A percentile compares a stretch with the other conserved stretches of the same genome.
Conservation (phyloP, 2,888 invertebrate species). For the Drepanosiphum platanoidis region DNA sequence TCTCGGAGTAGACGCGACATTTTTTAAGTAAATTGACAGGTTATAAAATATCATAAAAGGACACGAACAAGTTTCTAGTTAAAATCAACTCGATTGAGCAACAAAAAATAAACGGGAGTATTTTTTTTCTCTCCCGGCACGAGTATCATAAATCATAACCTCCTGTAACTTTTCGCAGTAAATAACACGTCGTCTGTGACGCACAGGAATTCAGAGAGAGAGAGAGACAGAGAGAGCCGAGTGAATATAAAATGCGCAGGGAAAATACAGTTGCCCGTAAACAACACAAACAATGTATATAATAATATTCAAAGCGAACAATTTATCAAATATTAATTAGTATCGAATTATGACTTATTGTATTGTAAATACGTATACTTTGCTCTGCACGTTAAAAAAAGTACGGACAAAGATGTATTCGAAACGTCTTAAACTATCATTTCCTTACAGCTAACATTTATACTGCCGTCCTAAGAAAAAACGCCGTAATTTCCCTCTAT, state of each 20-base stretch:
- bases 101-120: neutral
- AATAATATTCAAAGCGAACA: neutral
- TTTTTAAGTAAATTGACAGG: slow-evolving; percentile 37
- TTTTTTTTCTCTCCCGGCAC: neutral
- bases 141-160: slow-evolving; percentile 29
- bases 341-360: no score
- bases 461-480: no score
- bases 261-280: neutral
- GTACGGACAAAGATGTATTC: no score
- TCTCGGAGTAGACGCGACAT: neutral
- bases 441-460: no score
- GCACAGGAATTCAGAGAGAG: neutral
- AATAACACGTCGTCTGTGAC: slow-evolving; percentile 32
- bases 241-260: neutral
- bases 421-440: no score
- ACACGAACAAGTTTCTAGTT: slow-evolving; percentile 1
- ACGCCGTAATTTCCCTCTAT: no score
- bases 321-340: neutral
- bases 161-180: slow-evolving; percentile 19
- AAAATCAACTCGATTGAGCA: slow-evolving; percentile 27
- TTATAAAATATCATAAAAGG: slow-evolving; percentile 31
- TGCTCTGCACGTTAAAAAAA: no score
- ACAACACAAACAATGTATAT: no score
- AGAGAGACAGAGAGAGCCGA: neutral
- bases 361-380: no score